phyloP scores from a whole-genome alignment of 1,140 invertebrate species.

The Brachionus asplanchnoidis region DNA sequence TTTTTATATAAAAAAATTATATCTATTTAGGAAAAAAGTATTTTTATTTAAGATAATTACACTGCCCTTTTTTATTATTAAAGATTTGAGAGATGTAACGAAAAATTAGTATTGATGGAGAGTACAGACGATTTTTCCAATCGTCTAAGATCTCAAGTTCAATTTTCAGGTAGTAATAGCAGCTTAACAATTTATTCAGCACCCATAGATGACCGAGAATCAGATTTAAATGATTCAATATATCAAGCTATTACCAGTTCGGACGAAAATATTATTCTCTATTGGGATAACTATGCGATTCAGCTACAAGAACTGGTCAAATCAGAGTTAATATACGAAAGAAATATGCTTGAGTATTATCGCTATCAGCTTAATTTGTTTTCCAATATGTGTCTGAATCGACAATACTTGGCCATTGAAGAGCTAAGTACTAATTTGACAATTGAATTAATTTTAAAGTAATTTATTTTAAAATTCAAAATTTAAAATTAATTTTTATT shows the following conservation, averaged over 20 bases:
- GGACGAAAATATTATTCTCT: conserved; percentile 32
- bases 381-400: conserved; percentile 97
- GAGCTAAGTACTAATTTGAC: conserved; percentile 83
- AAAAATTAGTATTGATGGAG: conserved; percentile 28
- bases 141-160: conserved; percentile 9
- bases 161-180: not conserved
- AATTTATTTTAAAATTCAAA: not conserved
- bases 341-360: conserved; percentile 38
- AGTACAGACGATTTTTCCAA: conserved; percentile 11
- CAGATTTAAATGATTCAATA: not conserved
- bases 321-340: conserved; percentile 33
- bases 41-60: no score
- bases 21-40: no score
- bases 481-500: not conserved
- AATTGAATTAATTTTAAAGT: conserved; percentile 75
- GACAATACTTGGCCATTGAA: conserved; percentile 94
- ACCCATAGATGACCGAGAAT: not conserved
- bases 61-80: no score
- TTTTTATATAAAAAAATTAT: no score
- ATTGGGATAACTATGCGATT: conserved; percentile 27
- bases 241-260: not conserved
- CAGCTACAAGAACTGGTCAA: conserved; percentile 33
- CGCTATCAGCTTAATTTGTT: conserved; percentile 94
- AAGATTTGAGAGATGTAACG: conserved; percentile 10
- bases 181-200: conserved; percentile 1